Evolutionary conservation across 2,888 invertebrate species (phyloP), one percentile per base, ranked within the genome.

Genomic region (Caradrina clavipalpis): DNA sequence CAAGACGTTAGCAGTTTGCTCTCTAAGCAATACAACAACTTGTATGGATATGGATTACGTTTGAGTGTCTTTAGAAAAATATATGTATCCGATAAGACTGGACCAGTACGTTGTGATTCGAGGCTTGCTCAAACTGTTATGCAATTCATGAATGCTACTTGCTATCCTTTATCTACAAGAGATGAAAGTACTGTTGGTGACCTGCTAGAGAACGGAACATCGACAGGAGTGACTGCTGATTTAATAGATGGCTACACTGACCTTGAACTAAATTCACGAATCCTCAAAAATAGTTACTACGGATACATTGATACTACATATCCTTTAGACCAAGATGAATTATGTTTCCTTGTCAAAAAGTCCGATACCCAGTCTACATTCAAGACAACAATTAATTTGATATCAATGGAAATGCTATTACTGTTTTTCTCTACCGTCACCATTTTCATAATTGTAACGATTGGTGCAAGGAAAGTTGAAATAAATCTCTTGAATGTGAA

Each of bases 341-440:
- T 97, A 13, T 97, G 97, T 83, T 96, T 97, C 61, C 77, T 97
- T 35, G 92, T 96, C 8, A 96, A 96, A 66, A 96, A 96, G 78
- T 92, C 96, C 0, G 87, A 87, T 13, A 89, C 88, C n/a, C 95
- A 96, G 67, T 94, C 96, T 0, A 91, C 95, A 1, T 96, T 96
- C 79, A 94, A 91, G 81, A 94, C 94, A 11, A 90, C 91, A 2
- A 80, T 94, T 45, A 89, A 91, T 66, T 76, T 94, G 54, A 93
- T 96, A 86, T 91, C 93, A 15, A 76, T 85, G n/a, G 72, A 89
- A 39, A 87, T 94, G 74, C 84, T 95, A 1, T 26, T 90, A 6
- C 60, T 91, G 0, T 93, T 94, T 55, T 83, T 90, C 57, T 87
- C 88, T 35, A 92, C 89, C 60, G 85, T 93, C 15, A 64, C 92